Evolutionary conservation across 2,888 invertebrate genomes (phyloP).

Genomic region (Nowickia ferox): DNA sequence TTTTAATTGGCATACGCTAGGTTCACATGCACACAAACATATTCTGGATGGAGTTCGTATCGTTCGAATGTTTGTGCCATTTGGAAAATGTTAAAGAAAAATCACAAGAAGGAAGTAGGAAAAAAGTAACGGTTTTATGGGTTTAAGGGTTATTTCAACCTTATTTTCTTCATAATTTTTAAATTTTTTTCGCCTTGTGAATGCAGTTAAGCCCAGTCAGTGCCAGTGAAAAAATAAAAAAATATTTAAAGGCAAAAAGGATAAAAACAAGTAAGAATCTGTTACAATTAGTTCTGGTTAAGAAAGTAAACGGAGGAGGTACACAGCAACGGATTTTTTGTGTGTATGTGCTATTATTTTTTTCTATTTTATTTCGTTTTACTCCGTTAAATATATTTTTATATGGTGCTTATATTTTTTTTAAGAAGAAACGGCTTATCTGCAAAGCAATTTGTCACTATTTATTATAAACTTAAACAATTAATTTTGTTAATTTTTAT

Average conservation of each 20-base stretch:
- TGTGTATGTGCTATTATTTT: conserved; percentile 61
- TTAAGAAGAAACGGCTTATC: conserved; percentile 75
- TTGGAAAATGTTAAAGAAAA: conserved; percentile 17
- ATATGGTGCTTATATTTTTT: conserved; percentile 1
- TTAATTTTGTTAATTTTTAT: conserved; percentile 66
- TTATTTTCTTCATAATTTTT: conserved; percentile 65
- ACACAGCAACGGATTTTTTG: conserved; percentile 61
- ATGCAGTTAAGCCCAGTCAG: conserved; percentile 67
- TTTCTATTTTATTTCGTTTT: conserved; percentile 52
- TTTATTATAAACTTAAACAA: conserved; percentile 74
- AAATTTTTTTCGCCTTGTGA: conserved; percentile 73
- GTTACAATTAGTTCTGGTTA: conserved; percentile 80
- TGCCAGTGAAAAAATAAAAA: conserved; percentile 30
- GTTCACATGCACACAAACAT: neutral
- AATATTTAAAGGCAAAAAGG: conserved; percentile 6
- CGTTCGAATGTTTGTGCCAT: neutral
- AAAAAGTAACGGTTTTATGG: conserved; percentile 40
- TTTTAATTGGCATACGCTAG: conserved; percentile 62
- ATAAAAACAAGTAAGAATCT: conserved; percentile 76
- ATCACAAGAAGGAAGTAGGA: conserved; percentile 24
- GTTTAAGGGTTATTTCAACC: conserved; percentile 68
- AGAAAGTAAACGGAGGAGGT: conserved; percentile 68
- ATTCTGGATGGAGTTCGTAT: conserved; percentile 1
- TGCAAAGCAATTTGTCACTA: conserved; percentile 82
- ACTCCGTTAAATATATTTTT: conserved; percentile 25